Base-by-base conservation (phyloP, 2,113 vertebrate species). In the Rafetus swinhoei region DNA sequence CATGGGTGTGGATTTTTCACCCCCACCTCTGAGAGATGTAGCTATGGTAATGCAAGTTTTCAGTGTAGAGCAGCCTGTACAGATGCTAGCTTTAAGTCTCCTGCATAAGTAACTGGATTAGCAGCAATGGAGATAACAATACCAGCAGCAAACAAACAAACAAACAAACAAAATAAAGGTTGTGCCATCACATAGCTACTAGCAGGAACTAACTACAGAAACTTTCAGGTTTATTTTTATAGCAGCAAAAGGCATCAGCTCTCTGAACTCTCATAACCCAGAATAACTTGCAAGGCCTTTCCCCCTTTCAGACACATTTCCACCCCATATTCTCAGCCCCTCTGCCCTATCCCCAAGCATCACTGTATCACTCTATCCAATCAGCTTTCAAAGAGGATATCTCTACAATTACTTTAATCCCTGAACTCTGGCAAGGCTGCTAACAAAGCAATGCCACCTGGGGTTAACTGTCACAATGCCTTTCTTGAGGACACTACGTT, bases 301-400 rank as follows among this genome's bases (percentile, higher is more conserved):
- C 45, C 45, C 56, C 39, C 55, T 1, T 22, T 25, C 50, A 59
- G 29, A 65, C 62, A 65, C 22, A 62, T 45, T 76, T 10, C 39
- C 22, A 11, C 11, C 19, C 72, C 22, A 14, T 45, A 24, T 12
- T 76, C 72, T 45, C 39, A 45, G 21, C 10, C 39, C 72, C 72
- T 45, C 19, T 39, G 35, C 22, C n/a, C 21, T 76, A 13, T 35
- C 10, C n/a, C 72, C 39, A 76, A 25, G 57, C 45, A 32, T 9
- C 86, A 7, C 32, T 5, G 0, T 1, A 27, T 62, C 57, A 79
- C 79, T 35, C 16, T 18, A 39, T 6, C 80, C 3, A 0, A 57
- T 10, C 52, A 32, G 5, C 2, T 57, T 21, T 55, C 4, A n/a
- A 32, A 6, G 81, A 79, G 29, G 79, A 54, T 39, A 35, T 29